A percentile compares a stretch with the other conserved stretches of the same genome.
phyloP scores from a whole-genome alignment of 2,888 invertebrate species.

The Mythimna ferrago region DNA sequence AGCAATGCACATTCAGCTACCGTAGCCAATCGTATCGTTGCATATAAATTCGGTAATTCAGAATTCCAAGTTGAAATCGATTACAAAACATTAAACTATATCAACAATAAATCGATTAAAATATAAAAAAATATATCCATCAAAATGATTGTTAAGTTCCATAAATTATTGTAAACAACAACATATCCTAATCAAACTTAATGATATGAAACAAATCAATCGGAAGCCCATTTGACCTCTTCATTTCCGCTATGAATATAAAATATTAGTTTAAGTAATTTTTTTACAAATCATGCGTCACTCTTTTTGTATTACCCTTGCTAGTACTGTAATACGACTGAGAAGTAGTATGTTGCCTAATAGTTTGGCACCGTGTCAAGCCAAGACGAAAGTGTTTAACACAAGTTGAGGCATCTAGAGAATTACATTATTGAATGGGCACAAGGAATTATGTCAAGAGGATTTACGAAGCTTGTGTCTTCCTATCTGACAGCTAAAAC shows the following conservation, averaged over 20 bases:
- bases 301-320: conserved; percentile 9
- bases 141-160: not conserved
- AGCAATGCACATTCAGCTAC: too few species aligned
- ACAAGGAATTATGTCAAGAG: conserved; percentile 29
- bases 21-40: too few species aligned
- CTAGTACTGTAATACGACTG: conserved; percentile 6
- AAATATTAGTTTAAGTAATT: not conserved
- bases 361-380: conserved; percentile 47
- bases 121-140: too few species aligned
- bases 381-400: conserved; percentile 8
- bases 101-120: too few species aligned
- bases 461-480: not conserved
- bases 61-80: too few species aligned
- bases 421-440: conserved; percentile 35
- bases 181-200: not conserved
- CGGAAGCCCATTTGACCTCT: not conserved
- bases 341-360: conserved; percentile 27
- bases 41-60: too few species aligned
- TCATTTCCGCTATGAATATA: not conserved
- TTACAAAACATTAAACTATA: too few species aligned
- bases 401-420: conserved; percentile 11
- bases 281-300: not conserved
- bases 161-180: not conserved
- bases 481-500: not conserved
- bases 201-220: conserved; percentile 5